Evolutionary conservation across 1,140 invertebrate genomes (phyloP).

Genomic region (Temnothorax curvispinosus): DNA sequence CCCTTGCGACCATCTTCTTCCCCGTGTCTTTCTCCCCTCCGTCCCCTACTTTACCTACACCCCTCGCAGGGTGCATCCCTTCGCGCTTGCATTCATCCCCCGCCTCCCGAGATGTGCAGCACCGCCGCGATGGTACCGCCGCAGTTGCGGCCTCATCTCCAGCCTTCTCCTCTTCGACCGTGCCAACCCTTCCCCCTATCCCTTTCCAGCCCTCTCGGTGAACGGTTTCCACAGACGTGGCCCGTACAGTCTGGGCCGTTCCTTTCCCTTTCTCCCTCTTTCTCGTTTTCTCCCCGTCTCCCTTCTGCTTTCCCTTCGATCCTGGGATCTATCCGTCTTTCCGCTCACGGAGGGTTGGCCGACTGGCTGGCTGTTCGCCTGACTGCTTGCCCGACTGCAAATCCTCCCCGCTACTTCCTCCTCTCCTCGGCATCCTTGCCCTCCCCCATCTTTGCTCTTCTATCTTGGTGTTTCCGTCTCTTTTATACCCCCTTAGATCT

Average conservation of each 20-base stretch:
- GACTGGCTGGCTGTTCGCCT: constrained; percentile 53
- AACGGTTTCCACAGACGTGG: constrained; percentile 61
- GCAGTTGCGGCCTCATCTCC: constrained; percentile 68
- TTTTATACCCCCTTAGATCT: constrained; percentile 56
- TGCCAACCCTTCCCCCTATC: constrained; percentile 36
- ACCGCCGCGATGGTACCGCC: constrained; percentile 12
- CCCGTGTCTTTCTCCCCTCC: constrained; percentile 36
- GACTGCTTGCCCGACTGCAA: constrained; percentile 60
- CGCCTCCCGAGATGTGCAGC: not conserved
- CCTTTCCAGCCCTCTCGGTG: constrained; percentile 5
- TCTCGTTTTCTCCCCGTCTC: constrained; percentile 36
- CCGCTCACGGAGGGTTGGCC: constrained; percentile 22
- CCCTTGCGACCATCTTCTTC: constrained; percentile 44
- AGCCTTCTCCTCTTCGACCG: constrained; percentile 39
- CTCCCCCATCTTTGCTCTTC: constrained; percentile 13
- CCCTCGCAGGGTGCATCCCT: constrained; percentile 6
- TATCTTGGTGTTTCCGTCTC: constrained; percentile 28
- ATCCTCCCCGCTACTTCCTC: constrained; percentile 54
- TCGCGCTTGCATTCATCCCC: not conserved
- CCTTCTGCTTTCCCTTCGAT: constrained; percentile 39
- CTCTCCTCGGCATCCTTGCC: constrained; percentile 22
- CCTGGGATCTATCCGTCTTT: constrained; percentile 53
- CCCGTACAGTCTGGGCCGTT: constrained; percentile 43
- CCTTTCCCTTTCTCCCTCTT: constrained; percentile 49
- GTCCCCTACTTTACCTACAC: not conserved